Base-by-base conservation (phyloP, 2,888 invertebrate genomes). In the Pimpla rufipes region DNA sequence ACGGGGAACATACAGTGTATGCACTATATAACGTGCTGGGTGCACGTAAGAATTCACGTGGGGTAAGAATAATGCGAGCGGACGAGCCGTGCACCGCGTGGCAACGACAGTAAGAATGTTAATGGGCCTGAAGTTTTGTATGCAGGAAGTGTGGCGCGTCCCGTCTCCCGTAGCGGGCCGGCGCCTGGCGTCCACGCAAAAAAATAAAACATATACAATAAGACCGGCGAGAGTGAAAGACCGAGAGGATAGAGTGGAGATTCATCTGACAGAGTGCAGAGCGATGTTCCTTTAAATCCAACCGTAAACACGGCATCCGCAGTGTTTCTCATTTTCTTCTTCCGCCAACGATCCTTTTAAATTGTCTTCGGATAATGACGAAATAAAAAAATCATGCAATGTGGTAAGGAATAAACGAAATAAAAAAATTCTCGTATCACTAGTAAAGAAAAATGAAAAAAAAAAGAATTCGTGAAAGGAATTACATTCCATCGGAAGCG, bases 71-170 rank as follows among this genome's bases (percentile, higher is more conserved):
- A 88, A 88, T 85, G 76, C 86, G 83, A 86, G 78, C 83, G 86
- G 81, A 66, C 55, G 71, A 71, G 13, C 83, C 85, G 79, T 85
- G 82, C 83, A 86, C 83, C 81, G 77, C 82, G 85, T 81, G 77
- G 66, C 71, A 57, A 67, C 73, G 50, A 37, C 59, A 62, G 62
- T 79, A 86, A 88, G 85, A 90, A 90, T 89, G 88, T 89, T 89
- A 90, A 89, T 89, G 88, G 85, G 84, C 83, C 85, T 87, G 87
- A 86, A 85, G 84, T 90, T 88, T 89, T 87, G 86, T 89, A 89
- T 89, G 89, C 89, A 90, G 90, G 90, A 90, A 90, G 90, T 89
- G 88, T 81, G 88, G 87, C 86, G 86, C 86, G 87, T 85, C 85
- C 85, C 85, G 85, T 83, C 88, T 86, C 85, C 87, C 85, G 88